Base-by-base conservation (phyloP, 37 sponge, comb jelly and placozoan genomes). In the Beroe forskalii region DNA sequence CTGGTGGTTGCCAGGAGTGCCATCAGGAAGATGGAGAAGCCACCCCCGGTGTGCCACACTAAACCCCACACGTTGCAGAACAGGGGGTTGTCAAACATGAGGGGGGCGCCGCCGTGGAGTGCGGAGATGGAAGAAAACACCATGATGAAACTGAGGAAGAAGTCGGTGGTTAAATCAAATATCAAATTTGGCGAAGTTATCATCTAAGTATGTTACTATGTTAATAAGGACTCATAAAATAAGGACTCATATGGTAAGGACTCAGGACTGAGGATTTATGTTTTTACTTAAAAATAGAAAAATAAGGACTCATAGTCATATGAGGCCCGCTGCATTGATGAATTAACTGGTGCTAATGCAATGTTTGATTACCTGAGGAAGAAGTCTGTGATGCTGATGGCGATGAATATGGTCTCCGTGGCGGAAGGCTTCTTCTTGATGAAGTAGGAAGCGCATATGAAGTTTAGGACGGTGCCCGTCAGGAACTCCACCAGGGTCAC, bases 21-120 rank as follows among this genome's bases (percentile, higher is more conserved):
- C 44, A 80, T 80, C 55, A 80, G 55, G 48, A 42, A 80, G 17
- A 80, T 80, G n/a, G 86, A 80, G 28, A 80, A 80, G 6, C 86
- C 86, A 43, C 55, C 28, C 2, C 48, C 86, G 28, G 86, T 80
- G 42, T 80, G 86, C 86, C 86, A 80, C 40, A 80, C 40, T 48
- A 80, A 3, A 6, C 86, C 86, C 86, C 86, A 80, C 4, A 80
- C 23, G 40, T 80, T 80, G 55, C 86, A 80, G 86, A 80, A 80
- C n/a, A 80, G n/a, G 27, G 9, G 12, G 55, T 44, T n/a, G 25
- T 36, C 38, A 35, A 69, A 69, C 72, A 69, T 69, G 35, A 69
- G 72, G 9, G 72, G 72, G 12, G 17, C 19, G 17, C 72, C 72
- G 17, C 38, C 72, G 3, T 27, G 1, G 19, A 69, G 32, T 17